A percentile compares a stretch with the other conserved stretches of the same genome.
Conservation (phyloP, 37 sponge, comb jelly and placozoan genomes). For the Chondrilla cf. caribensis region DNA sequence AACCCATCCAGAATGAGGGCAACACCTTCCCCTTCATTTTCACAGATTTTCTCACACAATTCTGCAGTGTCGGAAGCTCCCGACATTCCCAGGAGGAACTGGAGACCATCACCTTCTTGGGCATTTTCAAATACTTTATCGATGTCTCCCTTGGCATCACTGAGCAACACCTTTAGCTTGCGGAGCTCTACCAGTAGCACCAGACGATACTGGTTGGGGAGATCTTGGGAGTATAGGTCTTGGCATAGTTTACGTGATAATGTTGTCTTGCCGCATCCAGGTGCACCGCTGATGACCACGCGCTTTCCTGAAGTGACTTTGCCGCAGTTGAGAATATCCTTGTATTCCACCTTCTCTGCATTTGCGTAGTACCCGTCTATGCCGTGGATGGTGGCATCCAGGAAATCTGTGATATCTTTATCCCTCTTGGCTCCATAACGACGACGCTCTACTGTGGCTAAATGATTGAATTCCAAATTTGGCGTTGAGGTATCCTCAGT, state of each 20-base stretch:
- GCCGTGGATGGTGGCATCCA: not conserved
- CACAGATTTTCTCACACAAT: not conserved
- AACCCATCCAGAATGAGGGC: conserved; percentile 4
- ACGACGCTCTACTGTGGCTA: not conserved
- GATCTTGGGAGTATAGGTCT: not conserved
- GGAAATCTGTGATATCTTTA: not conserved
- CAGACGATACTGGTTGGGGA: not conserved
- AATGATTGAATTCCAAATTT: not conserved
- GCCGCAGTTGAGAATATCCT: not conserved
- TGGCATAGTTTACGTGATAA: not conserved
- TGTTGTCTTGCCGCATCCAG: not conserved
- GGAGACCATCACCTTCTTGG: no score
- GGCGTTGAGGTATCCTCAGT: not conserved
- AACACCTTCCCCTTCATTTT: not conserved
- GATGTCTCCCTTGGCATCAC: not conserved
- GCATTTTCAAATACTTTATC: no score
- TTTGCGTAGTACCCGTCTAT: not conserved
- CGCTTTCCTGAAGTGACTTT: not conserved
- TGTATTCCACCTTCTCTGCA: not conserved
- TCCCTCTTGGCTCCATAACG: not conserved
- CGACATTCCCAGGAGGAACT: not conserved
- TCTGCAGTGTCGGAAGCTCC: not conserved
- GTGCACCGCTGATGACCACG: not conserved
- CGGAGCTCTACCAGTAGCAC: not conserved
- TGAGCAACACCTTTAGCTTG: not conserved